A percentile compares a stretch with the other conserved stretches of the same genome.
phyloP scores from a whole-genome alignment of 1,140 invertebrate genomes.

The Teleogryllus occipitalis region DNA sequence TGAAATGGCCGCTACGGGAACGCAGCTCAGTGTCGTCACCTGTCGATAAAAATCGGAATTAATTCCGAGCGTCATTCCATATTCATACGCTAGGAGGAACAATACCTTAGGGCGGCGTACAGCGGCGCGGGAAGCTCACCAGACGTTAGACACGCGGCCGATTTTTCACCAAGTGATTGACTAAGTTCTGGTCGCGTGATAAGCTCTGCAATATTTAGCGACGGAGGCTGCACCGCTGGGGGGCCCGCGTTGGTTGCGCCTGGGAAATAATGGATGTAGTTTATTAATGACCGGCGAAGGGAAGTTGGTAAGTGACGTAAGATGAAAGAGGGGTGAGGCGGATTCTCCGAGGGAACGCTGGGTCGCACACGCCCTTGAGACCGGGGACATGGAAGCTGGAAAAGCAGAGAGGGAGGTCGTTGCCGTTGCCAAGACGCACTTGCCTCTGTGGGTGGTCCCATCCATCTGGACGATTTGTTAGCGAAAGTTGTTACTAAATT shows the following conservation, averaged over 20 bases:
- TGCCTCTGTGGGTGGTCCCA: too few species aligned
- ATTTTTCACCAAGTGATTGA: not conserved
- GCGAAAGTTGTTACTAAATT: too few species aligned
- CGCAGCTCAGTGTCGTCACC: not conserved
- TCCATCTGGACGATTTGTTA: too few species aligned
- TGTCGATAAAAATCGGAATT: not conserved
- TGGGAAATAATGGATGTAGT: not conserved
- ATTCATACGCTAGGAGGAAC: not conserved
- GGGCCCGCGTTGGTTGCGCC: not conserved
- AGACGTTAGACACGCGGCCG: not conserved
- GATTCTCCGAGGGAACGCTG: not conserved
- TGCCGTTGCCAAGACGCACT: too few species aligned
- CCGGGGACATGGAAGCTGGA: too few species aligned
- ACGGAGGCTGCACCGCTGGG: not conserved
- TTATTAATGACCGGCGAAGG: not conserved
- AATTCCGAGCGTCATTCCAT: not conserved
- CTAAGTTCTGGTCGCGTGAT: not conserved
- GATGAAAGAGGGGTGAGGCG: not conserved
- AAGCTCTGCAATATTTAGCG: not conserved
- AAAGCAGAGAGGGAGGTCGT: too few species aligned
- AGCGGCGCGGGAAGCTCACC: too few species aligned
- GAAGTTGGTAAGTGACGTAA: not conserved
- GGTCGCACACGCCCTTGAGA: too few species aligned
- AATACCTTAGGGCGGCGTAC: not conserved
- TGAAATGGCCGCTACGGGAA: not conserved